Percentiles rank a stretch among this genome's conserved stretches.
Conservation (phyloP, 2,113 vertebrate species). For the Heterotilapia buettikoferi region DNA sequence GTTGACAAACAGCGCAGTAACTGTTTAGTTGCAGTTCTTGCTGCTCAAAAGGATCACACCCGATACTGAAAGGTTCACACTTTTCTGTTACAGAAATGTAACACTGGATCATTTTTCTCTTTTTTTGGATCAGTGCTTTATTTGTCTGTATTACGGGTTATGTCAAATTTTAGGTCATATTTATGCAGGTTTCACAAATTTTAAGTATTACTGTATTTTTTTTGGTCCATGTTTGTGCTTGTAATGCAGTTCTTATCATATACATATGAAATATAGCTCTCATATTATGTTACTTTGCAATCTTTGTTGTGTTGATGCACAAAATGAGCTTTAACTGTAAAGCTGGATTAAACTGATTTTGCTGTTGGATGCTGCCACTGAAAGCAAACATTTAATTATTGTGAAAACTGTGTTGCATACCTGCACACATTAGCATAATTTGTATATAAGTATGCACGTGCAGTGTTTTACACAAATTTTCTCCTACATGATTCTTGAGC, state of each 20-base stretch:
- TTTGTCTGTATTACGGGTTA: not conserved
- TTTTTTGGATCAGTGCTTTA: not conserved
- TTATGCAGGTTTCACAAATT: not conserved
- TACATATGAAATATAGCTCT: not conserved
- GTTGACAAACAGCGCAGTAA: not conserved
- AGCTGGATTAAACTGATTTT: not conserved
- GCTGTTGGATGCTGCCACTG: rapidly evolving
- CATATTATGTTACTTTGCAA: not conserved
- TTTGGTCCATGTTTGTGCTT: not conserved
- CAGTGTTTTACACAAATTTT: not conserved
- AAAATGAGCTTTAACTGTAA: not conserved
- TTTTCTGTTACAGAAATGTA: not conserved
- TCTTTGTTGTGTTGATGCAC: not conserved
- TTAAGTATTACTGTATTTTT: not conserved
- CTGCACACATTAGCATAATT: not conserved
- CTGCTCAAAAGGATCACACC: not conserved
- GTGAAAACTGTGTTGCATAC: rapidly evolving
- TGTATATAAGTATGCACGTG: rapidly evolving
- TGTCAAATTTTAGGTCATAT: not conserved
- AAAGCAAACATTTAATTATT: not conserved
- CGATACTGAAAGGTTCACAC: not conserved
- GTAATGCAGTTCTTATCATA: not conserved
- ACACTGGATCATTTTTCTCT: not conserved
- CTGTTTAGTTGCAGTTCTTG: not conserved
- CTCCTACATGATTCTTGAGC: not conserved